Evolutionary conservation across 2,888 invertebrate genomes (phyloP), one percentile per base, ranked within the genome.

Genomic region (Heliconius cydno): DNA sequence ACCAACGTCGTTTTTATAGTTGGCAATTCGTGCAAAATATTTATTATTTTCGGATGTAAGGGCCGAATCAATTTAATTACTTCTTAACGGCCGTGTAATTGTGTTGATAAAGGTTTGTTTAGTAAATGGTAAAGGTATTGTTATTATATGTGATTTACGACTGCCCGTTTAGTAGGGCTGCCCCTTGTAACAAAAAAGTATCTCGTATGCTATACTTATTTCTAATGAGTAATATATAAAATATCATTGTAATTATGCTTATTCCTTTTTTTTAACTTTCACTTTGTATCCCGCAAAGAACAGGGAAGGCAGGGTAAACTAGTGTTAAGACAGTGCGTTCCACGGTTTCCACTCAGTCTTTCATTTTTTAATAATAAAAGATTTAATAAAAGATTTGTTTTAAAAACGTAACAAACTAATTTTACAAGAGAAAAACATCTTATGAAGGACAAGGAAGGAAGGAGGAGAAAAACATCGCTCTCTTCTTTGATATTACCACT

Each of bases 61-160:
- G 74, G 78, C 80, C 86, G 86, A 88, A 89, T 88, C 87, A 85
- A 86, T 87, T 88, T 90, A 89, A 90, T 90, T 88, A 88, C 88
- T 88, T 84, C 85, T 89, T 92, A 92, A 93, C 92, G 90, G 92
- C 91, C 92, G 85, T 93, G 93, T 94, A 94, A 94, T 93, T 92
- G 92, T 88, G 87, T 91, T 91, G 90, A 93, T 94, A 92, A 93
- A 92, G 90, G 90, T 93, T 92, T 92, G 92, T 92, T 92, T 90
- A 88, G 87, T 88, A 88, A 88, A 89, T 92, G 85, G 88, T 86
- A 86, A 89, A 89, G 89, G 87, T 88, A 88, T 87, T 84, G 88
- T 83, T 86, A 83, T 83, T 83, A 79, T 74, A 78, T 78, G 79
- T 83, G 83, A 83, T 83, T 83, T 83, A 83, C 79, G 80, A 78